These are phyloP conservation scores for Drosophila bocqueti DNA, from an alignment of 1,140 invertebrate genomes.

Conservation along the genomic window DNA sequence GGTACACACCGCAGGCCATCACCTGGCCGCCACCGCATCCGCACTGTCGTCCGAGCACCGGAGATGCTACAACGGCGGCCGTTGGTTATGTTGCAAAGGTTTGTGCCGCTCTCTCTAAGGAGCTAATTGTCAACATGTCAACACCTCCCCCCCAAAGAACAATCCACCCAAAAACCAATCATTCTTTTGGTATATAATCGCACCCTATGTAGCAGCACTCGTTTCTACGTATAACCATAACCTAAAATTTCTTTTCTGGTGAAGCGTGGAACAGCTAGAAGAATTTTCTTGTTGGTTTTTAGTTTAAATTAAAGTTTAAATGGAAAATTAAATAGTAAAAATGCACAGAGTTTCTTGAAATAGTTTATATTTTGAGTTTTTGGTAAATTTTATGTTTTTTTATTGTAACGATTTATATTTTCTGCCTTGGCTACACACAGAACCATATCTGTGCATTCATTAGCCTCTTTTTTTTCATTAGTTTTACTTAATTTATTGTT, in stretches of 20 bases:
- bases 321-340: neutral
- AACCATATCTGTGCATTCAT: too few species aligned
- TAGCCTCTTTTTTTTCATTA: neutral
- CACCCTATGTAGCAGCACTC: conserved; percentile 47
- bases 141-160: conserved; percentile 2
- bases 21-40: conserved; percentile 36
- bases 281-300: neutral
- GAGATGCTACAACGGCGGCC: conserved; percentile 63
- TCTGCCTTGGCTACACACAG: too few species aligned
- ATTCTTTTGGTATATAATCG: conserved; percentile 49
- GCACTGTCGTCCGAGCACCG: conserved; percentile 58
- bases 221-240: conserved; percentile 30
- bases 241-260: conserved; percentile 7
- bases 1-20: conserved; percentile 63
- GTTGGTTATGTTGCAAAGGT: conserved; percentile 70
- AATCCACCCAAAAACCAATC: conserved; percentile 17
- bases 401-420: neutral
- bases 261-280: conserved; percentile 1
- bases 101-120: conserved; percentile 56
- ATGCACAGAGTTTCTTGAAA: too few species aligned
- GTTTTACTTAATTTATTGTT: neutral
- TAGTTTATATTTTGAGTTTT: neutral
- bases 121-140: conserved; percentile 38
- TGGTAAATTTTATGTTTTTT: neutral
- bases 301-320: neutral